Conservation (phyloP, 1,140 invertebrate genomes). For the Scylla paramamosain region DNA sequence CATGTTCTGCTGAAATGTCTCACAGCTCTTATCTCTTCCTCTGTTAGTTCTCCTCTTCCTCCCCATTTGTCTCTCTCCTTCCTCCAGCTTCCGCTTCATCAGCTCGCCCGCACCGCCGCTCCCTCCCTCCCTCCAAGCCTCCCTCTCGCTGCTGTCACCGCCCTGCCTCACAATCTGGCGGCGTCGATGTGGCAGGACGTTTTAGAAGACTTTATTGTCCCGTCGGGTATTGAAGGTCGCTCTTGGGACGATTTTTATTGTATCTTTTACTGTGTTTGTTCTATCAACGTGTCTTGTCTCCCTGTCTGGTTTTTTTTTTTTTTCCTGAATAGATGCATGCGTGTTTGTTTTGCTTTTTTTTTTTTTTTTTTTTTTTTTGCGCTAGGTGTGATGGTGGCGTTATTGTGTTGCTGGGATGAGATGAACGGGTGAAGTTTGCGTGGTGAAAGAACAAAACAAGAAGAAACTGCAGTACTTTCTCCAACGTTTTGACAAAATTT, state of each 20-base stretch:
- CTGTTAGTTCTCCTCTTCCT: background rate
- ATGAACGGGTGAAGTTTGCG: no score
- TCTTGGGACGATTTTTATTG: background rate
- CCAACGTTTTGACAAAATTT: no score
- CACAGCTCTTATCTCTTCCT: background rate
- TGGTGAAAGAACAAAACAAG: no score
- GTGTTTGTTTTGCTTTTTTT: background rate
- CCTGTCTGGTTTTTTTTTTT: background rate
- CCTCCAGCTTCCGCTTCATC: constrained; percentile 9
- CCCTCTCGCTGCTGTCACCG: background rate
- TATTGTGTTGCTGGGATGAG: no score
- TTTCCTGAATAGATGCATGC: background rate
- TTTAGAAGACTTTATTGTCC: constrained; percentile 5
- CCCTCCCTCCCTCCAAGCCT: background rate
- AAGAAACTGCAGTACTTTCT: no score
- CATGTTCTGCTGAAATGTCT: background rate
- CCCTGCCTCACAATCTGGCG: background rate
- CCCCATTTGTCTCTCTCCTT: background rate
- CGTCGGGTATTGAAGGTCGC: background rate
- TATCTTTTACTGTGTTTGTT: background rate
- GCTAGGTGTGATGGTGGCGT: no score
- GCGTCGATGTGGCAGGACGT: background rate
- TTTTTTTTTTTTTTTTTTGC: background rate
- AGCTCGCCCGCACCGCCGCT: no score
- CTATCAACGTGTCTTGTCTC: background rate